Conservation (phyloP, 2,888 invertebrate genomes). For the Perizoma affinitatum region DNA sequence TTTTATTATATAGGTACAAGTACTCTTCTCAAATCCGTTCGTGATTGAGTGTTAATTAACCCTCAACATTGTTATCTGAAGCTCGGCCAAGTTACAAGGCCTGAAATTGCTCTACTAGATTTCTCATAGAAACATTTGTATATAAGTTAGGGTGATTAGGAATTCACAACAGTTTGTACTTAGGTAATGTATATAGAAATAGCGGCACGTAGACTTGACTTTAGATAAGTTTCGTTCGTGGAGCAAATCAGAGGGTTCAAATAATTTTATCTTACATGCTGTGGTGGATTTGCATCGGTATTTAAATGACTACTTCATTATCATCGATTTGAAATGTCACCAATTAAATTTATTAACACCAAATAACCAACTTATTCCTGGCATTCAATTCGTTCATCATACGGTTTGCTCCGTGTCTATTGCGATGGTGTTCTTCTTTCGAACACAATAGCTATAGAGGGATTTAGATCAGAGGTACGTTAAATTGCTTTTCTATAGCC, state of each 20-base stretch:
- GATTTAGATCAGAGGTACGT: slow-evolving; percentile 21
- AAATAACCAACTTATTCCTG: slow-evolving; percentile 9
- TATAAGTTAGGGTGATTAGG: slow-evolving; percentile 16
- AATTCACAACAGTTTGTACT: slow-evolving; percentile 21
- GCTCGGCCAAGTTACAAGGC: slow-evolving; percentile 12
- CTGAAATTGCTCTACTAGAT: slow-evolving; percentile 26
- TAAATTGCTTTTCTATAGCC: slow-evolving; percentile 28
- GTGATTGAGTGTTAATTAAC: slow-evolving; percentile 25
- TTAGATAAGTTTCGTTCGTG: slow-evolving; percentile 29
- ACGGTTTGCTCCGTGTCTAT: slow-evolving; percentile 22
- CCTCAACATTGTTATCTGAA: slow-evolving; percentile 22
- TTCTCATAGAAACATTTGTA: slow-evolving; percentile 28
- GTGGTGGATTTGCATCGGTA: slow-evolving; percentile 6
- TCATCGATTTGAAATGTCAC: slow-evolving; percentile 7
- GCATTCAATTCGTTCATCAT: slow-evolving; percentile 21
- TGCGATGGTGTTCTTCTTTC: slow-evolving; percentile 13
- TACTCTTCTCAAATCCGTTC: slow-evolving; percentile 16
- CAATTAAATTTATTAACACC: slow-evolving; percentile 3
- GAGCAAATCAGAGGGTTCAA: slow-evolving; percentile 11
- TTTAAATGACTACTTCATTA: slow-evolving; percentile 13
- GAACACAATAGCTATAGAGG: slow-evolving; percentile 12
- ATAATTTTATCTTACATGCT: not conserved
- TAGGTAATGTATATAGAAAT: slow-evolving; percentile 15
- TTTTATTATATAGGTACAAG: too few relatives aligned
- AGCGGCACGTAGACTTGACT: slow-evolving; percentile 17